These are phyloP conservation scores for Formica exsecta DNA, from an alignment of 1,140 invertebrate genomes.

Conservation along the genomic window DNA sequence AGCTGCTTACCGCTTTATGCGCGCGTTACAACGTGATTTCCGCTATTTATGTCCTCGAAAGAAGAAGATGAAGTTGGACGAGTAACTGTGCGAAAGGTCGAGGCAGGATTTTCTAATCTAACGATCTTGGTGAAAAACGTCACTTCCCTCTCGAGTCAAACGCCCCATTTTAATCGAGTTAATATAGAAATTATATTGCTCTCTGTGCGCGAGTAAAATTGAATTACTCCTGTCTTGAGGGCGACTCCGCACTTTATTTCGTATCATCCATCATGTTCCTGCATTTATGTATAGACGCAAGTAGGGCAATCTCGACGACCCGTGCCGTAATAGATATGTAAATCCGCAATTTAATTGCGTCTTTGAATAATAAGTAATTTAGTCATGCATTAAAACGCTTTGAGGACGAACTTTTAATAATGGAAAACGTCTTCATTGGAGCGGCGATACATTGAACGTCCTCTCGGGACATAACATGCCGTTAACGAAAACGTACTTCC, in stretches of 20 bases:
- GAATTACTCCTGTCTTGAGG: slow-evolving; percentile 54
- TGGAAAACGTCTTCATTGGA: slow-evolving; percentile 54
- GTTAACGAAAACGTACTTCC: not conserved
- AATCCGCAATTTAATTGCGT: slow-evolving; percentile 74
- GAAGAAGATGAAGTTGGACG: not conserved
- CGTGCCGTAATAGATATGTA: slow-evolving; percentile 71
- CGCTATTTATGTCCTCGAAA: not conserved
- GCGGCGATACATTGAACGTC: slow-evolving; percentile 10
- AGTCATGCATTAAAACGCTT: slow-evolving; percentile 58
- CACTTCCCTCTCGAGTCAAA: not conserved
- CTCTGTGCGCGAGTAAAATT: slow-evolving; percentile 29
- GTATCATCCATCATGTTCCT: slow-evolving; percentile 63
- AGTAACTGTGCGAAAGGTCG: not conserved
- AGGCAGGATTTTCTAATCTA: slow-evolving; percentile 6
- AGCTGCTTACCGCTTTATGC: slow-evolving; percentile 52
- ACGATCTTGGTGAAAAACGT: not conserved
- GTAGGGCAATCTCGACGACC: slow-evolving; percentile 58
- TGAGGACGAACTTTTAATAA: slow-evolving; percentile 65
- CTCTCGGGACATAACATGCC: not conserved
- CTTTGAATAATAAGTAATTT: slow-evolving; percentile 73
- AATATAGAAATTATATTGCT: slow-evolving; percentile 52
- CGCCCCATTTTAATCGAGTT: not conserved
- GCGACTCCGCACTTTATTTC: slow-evolving; percentile 59
- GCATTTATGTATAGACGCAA: slow-evolving; percentile 66
- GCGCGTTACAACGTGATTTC: slow-evolving; percentile 31